Conservation (phyloP, 2,113 vertebrate species). For the Archocentrus centrarchus region DNA sequence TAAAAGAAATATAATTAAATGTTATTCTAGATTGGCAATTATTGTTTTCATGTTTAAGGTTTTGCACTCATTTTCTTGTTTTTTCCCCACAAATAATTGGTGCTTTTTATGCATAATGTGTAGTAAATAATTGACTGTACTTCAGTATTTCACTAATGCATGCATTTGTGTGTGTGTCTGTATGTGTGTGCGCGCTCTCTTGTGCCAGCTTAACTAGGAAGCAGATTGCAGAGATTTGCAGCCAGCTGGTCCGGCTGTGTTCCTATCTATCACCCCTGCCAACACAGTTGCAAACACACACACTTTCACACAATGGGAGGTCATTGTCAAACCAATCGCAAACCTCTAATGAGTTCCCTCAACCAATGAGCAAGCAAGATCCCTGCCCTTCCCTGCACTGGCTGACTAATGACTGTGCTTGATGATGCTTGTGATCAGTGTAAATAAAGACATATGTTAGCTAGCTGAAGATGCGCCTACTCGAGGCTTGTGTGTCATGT, state of each 20-base stretch:
- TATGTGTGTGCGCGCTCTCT: neutral
- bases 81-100: neutral
- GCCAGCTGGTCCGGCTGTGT: slow-evolving; percentile 73
- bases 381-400: slow-evolving; percentile 49
- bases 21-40: neutral
- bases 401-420: slow-evolving; percentile 55
- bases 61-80: neutral
- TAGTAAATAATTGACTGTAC: slow-evolving; percentile 26
- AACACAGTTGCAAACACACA: neutral
- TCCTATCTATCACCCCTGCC: slow-evolving; percentile 52
- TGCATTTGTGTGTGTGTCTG: neutral
- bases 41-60: neutral
- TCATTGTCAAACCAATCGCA: slow-evolving; percentile 57
- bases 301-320: slow-evolving; percentile 29
- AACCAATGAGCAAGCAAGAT: slow-evolving; percentile 55
- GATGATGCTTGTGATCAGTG: slow-evolving; percentile 57
- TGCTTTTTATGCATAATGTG: neutral
- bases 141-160: slow-evolving; percentile 37
- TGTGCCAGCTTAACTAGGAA: slow-evolving; percentile 46
- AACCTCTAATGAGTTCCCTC: slow-evolving; percentile 36
- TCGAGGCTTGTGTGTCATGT: slow-evolving; percentile 16
- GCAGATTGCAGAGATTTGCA: slow-evolving; percentile 74
- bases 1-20: neutral
- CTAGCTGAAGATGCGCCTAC: slow-evolving; percentile 28
- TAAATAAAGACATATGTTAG: slow-evolving; percentile 76